Evolutionary conservation across 1,140 invertebrate species (phyloP).

Genomic region (Drosophila funebris): DNA sequence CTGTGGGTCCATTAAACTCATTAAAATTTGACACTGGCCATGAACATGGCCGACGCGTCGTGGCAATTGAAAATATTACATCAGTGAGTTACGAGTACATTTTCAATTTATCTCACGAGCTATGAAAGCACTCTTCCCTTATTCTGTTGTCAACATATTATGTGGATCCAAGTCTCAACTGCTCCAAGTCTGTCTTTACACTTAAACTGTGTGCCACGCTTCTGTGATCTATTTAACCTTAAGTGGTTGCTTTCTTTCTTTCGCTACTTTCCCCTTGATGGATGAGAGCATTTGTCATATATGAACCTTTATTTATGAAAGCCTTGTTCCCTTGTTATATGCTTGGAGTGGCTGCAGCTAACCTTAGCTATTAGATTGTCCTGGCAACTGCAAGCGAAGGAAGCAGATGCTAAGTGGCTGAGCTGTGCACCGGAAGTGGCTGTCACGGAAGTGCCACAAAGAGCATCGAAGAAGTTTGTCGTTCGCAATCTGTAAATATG

Average conservation of each 20-base stretch:
- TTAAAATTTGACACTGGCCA: conserved; percentile 60
- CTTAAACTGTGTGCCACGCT: no score
- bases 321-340: neutral
- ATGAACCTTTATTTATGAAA: no score
- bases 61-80: conserved; percentile 1
- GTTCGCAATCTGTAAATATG: conserved; percentile 45
- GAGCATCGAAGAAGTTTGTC: conserved; percentile 50
- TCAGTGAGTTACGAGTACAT: conserved; percentile 17
- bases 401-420: conserved; percentile 55
- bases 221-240: no score
- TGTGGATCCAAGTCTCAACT: no score
- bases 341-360: neutral
- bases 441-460: conserved; percentile 71
- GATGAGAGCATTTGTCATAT: no score
- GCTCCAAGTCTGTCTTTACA: no score
- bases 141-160: no score
- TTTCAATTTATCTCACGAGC: conserved; percentile 59
- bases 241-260: no score
- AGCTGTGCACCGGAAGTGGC: conserved; percentile 50
- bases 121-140: no score
- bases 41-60: conserved; percentile 1
- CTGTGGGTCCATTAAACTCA: conserved; percentile 69
- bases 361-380: neutral
- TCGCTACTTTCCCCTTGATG: no score
- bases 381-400: conserved; percentile 12